A percentile compares a stretch with the other conserved stretches of the same genome.
Conservation (phyloP, 2,888 invertebrate genomes). For the Eupithecia tripunctaria region DNA sequence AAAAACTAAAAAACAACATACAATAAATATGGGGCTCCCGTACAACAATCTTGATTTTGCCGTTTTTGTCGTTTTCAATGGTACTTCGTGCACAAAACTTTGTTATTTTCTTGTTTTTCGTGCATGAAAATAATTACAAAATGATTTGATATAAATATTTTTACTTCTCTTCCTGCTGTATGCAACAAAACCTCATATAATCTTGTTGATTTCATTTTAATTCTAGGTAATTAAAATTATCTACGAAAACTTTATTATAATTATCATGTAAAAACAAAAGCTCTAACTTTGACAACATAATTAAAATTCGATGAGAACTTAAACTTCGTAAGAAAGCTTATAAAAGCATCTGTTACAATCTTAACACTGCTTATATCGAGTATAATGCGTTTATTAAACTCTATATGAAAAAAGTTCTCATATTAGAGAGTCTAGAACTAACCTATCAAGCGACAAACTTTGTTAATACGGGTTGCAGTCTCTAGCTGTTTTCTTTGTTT, state of each 20-base stretch:
- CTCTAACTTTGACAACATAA: background rate
- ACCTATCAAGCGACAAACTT: constrained; percentile 25
- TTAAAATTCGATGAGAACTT: constrained; percentile 2
- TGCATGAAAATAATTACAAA: background rate
- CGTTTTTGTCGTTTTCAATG: too few relatives aligned
- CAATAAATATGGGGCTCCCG: too few relatives aligned
- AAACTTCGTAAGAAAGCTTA: constrained; percentile 17
- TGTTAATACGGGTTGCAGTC: constrained; percentile 22
- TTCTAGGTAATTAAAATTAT: background rate
- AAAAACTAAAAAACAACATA: too few relatives aligned
- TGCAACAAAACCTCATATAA: background rate
- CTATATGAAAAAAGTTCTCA: constrained; percentile 64
- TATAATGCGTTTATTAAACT: constrained; percentile 19
- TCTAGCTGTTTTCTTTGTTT: constrained; percentile 27
- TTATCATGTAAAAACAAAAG: background rate
- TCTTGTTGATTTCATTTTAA: background rate
- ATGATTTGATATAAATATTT: background rate
- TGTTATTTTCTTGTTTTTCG: too few relatives aligned
- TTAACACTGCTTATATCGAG: constrained; percentile 2
- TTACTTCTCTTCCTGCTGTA: background rate
- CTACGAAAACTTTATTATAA: constrained; percentile 1
- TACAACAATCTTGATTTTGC: too few relatives aligned
- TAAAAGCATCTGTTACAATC: constrained; percentile 28
- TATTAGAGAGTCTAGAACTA: constrained; percentile 18
- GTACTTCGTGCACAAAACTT: too few relatives aligned